Base-by-base conservation (phyloP, 2,888 invertebrate species). In the Dyspetes luteomarginatus region DNA sequence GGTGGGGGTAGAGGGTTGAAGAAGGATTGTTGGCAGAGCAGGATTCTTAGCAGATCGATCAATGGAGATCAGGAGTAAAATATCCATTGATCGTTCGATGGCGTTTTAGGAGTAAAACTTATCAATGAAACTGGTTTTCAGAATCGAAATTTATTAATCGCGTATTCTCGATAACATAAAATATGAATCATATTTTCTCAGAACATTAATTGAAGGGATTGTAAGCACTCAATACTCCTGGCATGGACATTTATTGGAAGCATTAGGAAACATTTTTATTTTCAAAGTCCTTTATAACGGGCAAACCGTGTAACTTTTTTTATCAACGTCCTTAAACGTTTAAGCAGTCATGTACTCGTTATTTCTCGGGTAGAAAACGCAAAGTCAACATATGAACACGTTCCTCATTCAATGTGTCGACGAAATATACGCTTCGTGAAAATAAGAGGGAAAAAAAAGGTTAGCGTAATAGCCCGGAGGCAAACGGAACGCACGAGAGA, bases 21-120 rank as follows among this genome's bases (percentile, higher is more conserved):
- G 48, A 22, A 30, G 50, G 50, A n/a, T n/a, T 3, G 15, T 22
- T 50, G 60, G 12, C 52, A 30, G 24, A 7, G 12, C 55, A 48
- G 22, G 4, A 17, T 36, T 68, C 68, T 76, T 17, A 12, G 17
- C 9, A 55, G 55, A 80, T 81, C 80, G 80, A 81, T 76, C 67
- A 76, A 76, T 43, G 65, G 43, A n/a, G 45, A 22, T 30, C 30
- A n/a, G n/a, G n/a, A n/a, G n/a, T n/a, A n/a, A 12, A 24, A 12
- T 36, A 36, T 9, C 12, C 36, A 2, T 36, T 12, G 36, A 36
- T 36, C 12, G 36, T 36, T n/a, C 1, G 12, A 36, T 1, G 36
- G 12, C 36, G 36, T 9, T 36, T 36, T 36, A 5, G 1, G 12
- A 5, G 12, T 7, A 5, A 5, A 60, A 26, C 45, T 28, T 64